These are phyloP conservation scores for Lemur catta DNA, from an alignment of 2,797 vertebrate genomes.

Conservation along the genomic window DNA sequence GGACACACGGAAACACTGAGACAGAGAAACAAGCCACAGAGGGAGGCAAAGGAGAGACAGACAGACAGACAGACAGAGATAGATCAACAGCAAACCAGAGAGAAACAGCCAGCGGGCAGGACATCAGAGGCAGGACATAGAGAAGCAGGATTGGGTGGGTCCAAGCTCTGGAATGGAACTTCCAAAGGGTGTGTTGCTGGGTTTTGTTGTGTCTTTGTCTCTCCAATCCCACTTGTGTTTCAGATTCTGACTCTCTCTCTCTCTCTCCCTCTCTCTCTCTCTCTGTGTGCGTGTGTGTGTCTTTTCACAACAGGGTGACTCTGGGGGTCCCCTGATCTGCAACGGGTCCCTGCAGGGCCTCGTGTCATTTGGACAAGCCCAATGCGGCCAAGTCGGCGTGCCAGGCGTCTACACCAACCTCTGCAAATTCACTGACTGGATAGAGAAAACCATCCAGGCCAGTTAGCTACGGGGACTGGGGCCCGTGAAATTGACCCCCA, in stretches of 20 bases:
- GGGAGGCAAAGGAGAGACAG: too few species aligned
- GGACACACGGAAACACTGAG: background rate
- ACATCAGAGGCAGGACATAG: background rate
- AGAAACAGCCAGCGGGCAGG: background rate
- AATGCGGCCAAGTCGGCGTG: constrained; percentile 47
- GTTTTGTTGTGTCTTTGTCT: background rate
- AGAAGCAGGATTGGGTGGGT: background rate
- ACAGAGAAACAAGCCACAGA: background rate
- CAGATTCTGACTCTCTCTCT: background rate
- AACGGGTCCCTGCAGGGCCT: constrained; percentile 84
- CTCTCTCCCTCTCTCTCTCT: background rate
- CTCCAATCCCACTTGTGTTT: background rate
- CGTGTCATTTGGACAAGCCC: constrained; percentile 73
- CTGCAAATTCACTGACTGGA: constrained; percentile 77
- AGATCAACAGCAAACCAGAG: background rate
- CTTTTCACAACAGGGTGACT: constrained; percentile 84
- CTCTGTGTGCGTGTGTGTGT: too few species aligned
- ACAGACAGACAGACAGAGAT: too few species aligned
- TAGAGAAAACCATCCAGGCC: constrained; percentile 60
- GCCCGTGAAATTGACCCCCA: background rate
- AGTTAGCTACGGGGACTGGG: background rate
- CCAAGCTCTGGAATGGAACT: background rate
- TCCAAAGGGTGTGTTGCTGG: too few species aligned
- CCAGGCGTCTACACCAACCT: constrained; percentile 76
- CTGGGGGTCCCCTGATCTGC: constrained; percentile 88